phyloP scores from a whole-genome alignment of 2,113 vertebrate genomes.

The Polypterus bichir region DNA sequence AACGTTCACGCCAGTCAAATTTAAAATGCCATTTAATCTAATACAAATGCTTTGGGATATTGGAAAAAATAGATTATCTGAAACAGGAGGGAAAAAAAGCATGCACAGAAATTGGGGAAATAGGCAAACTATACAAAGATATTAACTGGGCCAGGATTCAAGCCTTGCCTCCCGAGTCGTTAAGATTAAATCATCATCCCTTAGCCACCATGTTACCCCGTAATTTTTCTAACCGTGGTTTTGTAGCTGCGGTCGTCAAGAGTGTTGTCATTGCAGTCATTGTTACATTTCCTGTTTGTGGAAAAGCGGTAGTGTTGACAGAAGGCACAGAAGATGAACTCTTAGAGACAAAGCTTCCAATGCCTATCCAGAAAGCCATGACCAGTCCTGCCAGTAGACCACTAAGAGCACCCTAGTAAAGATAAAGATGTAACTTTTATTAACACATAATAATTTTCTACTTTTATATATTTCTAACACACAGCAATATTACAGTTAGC shows the following conservation, averaged over 20 bases:
- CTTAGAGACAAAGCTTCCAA: slow-evolving; percentile 57
- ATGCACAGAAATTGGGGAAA: no score
- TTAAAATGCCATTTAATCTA: no score
- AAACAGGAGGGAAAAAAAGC: no score
- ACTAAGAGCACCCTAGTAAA: slow-evolving; percentile 60
- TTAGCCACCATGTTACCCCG: no score
- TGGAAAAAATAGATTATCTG: no score
- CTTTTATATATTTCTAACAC: background rate
- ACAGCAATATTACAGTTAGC: background rate
- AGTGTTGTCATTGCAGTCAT: slow-evolving; percentile 33
- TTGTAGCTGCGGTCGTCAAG: slow-evolving; percentile 21
- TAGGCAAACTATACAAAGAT: no score
- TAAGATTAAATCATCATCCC: no score
- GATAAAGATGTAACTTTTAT: background rate
- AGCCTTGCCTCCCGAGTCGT: no score
- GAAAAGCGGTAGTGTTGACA: slow-evolving; percentile 31
- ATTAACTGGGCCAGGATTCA: no score
- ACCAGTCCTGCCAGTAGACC: slow-evolving; percentile 64
- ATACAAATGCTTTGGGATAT: no score
- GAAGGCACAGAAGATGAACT: fast-evolving
- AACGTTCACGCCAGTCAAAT: no score
- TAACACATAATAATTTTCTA: no score
- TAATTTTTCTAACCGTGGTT: slow-evolving; percentile 37
- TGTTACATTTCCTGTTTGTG: slow-evolving; percentile 45
- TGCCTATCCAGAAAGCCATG: slow-evolving; percentile 93